Conservation (phyloP, 2,797 vertebrate genomes). For the Rhynchotus rufescens region DNA sequence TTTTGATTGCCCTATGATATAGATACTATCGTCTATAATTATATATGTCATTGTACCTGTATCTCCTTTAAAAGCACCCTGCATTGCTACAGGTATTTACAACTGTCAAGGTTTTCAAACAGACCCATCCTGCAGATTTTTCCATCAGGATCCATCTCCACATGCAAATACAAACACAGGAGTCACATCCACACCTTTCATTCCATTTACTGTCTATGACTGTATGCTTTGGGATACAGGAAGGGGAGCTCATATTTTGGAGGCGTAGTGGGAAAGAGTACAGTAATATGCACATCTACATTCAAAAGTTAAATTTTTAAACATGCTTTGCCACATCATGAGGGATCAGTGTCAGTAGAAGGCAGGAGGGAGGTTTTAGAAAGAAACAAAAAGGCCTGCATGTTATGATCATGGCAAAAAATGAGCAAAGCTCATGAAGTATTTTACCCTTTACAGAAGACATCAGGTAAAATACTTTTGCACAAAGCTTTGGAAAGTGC, state of each 20-base stretch:
- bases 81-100: accelerated
- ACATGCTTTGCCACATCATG: background rate
- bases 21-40: background rate
- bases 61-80: background rate
- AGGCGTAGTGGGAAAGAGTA: background rate
- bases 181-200: background rate
- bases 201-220: background rate
- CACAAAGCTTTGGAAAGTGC: background rate
- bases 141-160: background rate
- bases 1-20: background rate
- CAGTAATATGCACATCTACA: background rate
- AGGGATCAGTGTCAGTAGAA: background rate
- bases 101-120: background rate
- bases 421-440: background rate
- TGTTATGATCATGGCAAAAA: background rate
- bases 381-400: background rate
- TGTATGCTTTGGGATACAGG: background rate
- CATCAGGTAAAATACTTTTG: background rate
- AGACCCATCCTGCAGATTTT: background rate
- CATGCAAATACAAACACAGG: background rate
- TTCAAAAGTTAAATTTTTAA: background rate
- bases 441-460: background rate
- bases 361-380: background rate
- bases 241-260: background rate
- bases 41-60: background rate